Percentiles rank a stretch among this genome's conserved stretches.
Conservation (phyloP, 2,888 invertebrate genomes). For the Philaethria dido region DNA sequence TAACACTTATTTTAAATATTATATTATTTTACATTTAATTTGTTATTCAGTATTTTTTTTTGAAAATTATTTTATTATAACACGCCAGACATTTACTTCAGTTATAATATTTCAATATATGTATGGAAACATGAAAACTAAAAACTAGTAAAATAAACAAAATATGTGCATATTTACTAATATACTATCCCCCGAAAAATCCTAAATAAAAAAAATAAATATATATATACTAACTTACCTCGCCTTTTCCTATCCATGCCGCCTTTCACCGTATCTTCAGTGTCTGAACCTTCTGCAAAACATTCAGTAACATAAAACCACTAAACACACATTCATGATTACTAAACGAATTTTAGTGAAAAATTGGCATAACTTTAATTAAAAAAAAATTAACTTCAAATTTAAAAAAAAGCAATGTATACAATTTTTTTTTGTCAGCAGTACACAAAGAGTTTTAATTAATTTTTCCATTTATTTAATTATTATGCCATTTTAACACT, state of each 20-base stretch:
- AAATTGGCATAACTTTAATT: constrained; percentile 9
- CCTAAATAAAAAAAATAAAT: neutral
- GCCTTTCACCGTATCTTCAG: constrained; percentile 75
- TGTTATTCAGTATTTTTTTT: too few relatives aligned
- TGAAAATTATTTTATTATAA: too few relatives aligned
- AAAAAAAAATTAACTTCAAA: neutral
- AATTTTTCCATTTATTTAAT: neutral
- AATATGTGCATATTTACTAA: constrained; percentile 28
- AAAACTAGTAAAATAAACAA: neutral
- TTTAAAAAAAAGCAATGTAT: neutral
- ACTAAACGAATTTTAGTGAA: constrained; percentile 6
- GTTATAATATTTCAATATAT: neutral
- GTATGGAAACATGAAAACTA: neutral
- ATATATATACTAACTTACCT: constrained; percentile 58
- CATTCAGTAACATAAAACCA: constrained; percentile 65
- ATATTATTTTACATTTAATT: too few relatives aligned
- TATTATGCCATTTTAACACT: neutral
- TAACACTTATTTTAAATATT: too few relatives aligned
- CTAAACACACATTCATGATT: constrained; percentile 47
- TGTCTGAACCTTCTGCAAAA: constrained; percentile 80
- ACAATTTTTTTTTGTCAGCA: too few relatives aligned
- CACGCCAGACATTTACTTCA: too few relatives aligned
- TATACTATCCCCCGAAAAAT: constrained; percentile 35
- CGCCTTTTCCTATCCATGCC: constrained; percentile 68
- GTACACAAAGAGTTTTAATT: neutral